Conservation (phyloP, 1,140 invertebrate genomes). For the Penaeus vannamei region DNA sequence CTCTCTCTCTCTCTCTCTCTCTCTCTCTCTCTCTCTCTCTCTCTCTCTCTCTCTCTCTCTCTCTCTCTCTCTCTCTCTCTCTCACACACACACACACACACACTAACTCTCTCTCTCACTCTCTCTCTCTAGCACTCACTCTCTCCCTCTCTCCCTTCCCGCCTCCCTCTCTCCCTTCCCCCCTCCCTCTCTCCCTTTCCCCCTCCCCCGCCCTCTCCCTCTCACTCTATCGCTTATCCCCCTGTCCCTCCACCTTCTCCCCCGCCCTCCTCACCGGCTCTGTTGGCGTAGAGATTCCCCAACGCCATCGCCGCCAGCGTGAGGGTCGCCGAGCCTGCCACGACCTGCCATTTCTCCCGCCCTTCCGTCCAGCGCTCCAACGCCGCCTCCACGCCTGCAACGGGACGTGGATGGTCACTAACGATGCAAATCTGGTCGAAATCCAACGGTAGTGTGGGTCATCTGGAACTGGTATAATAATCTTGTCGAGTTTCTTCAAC, state of each 20-base stretch:
- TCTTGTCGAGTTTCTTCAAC: no score
- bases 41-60: neutral
- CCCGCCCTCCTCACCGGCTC: no score
- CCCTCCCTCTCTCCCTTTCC: neutral
- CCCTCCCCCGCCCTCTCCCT: neutral
- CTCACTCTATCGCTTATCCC: no score
- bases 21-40: neutral
- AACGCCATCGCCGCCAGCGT: no score
- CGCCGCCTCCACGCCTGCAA: constrained; percentile 5
- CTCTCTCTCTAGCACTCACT: neutral
- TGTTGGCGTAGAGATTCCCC: no score
- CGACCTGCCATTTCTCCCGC: no score
- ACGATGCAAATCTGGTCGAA: no score
- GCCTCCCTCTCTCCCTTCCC: neutral
- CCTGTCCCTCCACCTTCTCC: no score
- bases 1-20: neutral
- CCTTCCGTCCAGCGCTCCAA: neutral
- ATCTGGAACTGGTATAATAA: no score
- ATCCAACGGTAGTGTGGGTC: no score
- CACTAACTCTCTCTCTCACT: neutral
- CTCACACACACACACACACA: neutral
- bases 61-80: neutral
- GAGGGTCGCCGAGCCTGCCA: no score
- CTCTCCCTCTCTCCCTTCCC: neutral
- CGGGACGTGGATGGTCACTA: no score